Conservation (phyloP, 2,888 invertebrate species). For the Entomobrya multifasciata region DNA sequence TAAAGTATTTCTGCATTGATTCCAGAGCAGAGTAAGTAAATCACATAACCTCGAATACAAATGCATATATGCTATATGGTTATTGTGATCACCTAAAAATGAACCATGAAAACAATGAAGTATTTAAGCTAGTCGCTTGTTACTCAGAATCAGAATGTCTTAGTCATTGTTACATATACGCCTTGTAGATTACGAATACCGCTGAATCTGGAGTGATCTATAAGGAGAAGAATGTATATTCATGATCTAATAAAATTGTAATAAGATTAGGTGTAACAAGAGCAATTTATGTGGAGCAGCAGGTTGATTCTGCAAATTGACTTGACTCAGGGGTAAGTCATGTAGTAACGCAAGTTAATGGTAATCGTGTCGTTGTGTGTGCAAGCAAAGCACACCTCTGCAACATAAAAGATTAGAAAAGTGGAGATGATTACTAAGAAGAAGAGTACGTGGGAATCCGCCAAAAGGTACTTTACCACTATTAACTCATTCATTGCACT, state of each 20-base stretch:
- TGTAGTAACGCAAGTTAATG: constrained; percentile 4
- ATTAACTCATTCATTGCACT: not conserved
- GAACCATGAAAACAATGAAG: too few relatives aligned
- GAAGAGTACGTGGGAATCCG: constrained; percentile 31
- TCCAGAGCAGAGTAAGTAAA: constrained; percentile 6
- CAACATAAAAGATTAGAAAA: constrained; percentile 10
- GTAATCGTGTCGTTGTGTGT: too few relatives aligned
- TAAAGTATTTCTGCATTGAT: not conserved
- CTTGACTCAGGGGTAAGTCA: constrained; percentile 56
- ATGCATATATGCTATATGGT: too few relatives aligned
- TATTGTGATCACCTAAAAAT: too few relatives aligned
- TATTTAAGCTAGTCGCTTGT: too few relatives aligned
- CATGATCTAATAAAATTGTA: constrained; percentile 70
- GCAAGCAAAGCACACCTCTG: not conserved
- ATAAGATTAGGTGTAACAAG: constrained; percentile 46
- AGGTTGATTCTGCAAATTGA: constrained; percentile 5
- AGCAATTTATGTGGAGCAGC: constrained; percentile 55
- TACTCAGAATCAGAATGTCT: too few relatives aligned
- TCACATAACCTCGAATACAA: too few relatives aligned
- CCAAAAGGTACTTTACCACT: constrained; percentile 43
- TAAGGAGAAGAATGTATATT: not conserved
- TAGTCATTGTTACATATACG: too few relatives aligned
- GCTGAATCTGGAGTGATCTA: too few relatives aligned
- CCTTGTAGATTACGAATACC: too few relatives aligned
- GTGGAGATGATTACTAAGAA: constrained; percentile 16